A percentile compares a stretch with the other conserved stretches of the same genome.
phyloP scores from a whole-genome alignment of 2,888 invertebrate species.

The Notodonta ziczac region DNA sequence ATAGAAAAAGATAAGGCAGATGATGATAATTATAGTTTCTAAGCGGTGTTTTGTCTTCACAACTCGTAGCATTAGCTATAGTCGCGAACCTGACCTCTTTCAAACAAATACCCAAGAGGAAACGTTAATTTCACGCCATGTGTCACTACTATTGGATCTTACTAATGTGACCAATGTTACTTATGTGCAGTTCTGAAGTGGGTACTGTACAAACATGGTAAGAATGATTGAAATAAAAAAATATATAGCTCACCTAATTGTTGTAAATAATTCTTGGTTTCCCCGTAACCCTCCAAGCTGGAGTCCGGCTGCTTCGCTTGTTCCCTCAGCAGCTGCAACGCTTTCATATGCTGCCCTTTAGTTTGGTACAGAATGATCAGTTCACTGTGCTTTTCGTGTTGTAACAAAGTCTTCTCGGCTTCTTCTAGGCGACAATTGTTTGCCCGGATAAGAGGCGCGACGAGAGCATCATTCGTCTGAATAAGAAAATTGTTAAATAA shows the following conservation, averaged over 20 bases:
- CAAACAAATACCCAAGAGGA: too few species aligned
- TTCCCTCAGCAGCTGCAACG: slow-evolving; percentile 93
- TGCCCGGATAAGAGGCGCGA: slow-evolving; percentile 94
- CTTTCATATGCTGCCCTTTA: slow-evolving; percentile 96
- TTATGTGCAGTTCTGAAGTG: too few species aligned
- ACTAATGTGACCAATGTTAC: too few species aligned
- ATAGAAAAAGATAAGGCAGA: too few species aligned
- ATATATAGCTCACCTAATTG: slow-evolving; percentile 86
- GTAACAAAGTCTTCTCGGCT: slow-evolving; percentile 94
- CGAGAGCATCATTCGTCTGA: slow-evolving; percentile 97
- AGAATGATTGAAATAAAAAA: not conserved
- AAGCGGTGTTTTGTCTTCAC: too few species aligned
- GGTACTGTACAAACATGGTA: too few species aligned
- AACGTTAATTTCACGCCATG: too few species aligned
- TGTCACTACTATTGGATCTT: too few species aligned
- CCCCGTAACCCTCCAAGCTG: slow-evolving; percentile 90
- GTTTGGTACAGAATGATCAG: slow-evolving; percentile 97
- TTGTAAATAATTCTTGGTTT: slow-evolving; percentile 96
- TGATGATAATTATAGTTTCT: too few species aligned
- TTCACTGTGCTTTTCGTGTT: slow-evolving; percentile 95
- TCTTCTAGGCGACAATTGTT: slow-evolving; percentile 97
- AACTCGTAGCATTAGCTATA: too few species aligned
- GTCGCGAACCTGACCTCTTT: too few species aligned
- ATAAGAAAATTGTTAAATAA: slow-evolving; percentile 27
- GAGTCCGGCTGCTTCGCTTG: slow-evolving; percentile 91